Evolutionary conservation across 1,140 invertebrate genomes (phyloP), one percentile per base, ranked within the genome.

Genomic region (Ctenoplectra terminalis): DNA sequence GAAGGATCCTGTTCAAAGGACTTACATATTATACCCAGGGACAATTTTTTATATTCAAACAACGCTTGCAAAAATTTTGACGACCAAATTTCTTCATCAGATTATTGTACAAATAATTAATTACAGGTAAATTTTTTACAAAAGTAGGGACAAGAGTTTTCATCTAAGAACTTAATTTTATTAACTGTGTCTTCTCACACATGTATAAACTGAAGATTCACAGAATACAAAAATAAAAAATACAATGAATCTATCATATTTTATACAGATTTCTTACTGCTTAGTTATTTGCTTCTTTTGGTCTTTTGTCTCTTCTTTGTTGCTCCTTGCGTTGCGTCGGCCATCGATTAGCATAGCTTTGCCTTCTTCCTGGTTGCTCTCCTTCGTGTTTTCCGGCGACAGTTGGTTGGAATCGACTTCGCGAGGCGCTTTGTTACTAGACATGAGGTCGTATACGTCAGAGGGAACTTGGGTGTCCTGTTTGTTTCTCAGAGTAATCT

Each of bases 161-260:
- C 6, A 52, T 26, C 40, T 31, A 8, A 29, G 48, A 23, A 29
- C 11, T 5, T 40, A 0, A 4, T 31, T 48, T 71, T 71, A 58
- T 78, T 78, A 43, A 23, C 46, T 13, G 20, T 9, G 1, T 58
- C 5, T 4, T 17, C 34, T 31, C 8, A 7, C 2, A 64, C 7
- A 9, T 23, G 29, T 50, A 56, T 23, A 29, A 63, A 48, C 3
- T 75, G 3, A 34, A 15, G 4, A 37, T 29, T 29, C 1, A 15
- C 7, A 26, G 5, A 37, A 29, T 64, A 69, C 6, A 80, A 63
- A 80, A 73, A 64, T 52, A 73, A 26, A 73, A 73, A 73, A 63
- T 31, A 17, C 17, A 43, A 52, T 52, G 17, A 17, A 67, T 29
- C 43, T 6, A 2, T 48, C 8, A 8, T 11, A 31, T 46, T 34